Evolutionary conservation across 2,113 vertebrate genomes (phyloP), one percentile per base, ranked within the genome.

Genomic region (Ceratotherium simum): DNA sequence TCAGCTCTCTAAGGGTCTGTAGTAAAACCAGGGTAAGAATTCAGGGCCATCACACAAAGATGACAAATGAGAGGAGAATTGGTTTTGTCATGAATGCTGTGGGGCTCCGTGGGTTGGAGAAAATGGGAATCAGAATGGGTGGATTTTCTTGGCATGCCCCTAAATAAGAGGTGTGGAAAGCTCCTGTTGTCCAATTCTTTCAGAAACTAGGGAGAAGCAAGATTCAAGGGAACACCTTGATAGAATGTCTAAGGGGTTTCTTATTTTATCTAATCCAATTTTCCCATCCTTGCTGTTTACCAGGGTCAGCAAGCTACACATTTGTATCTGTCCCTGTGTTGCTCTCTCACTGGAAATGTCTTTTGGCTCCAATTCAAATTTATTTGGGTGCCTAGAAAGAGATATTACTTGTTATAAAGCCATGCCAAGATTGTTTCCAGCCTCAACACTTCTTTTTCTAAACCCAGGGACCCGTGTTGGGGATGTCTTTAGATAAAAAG

Each of bases 311-410:
- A 93, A 97, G 51, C 85, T 96, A 96, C 96, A 95, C 86, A 83
- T 95, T 98, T 97, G 78, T 97, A 87, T 97, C 97, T 98, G 95
- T 95, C 96, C 95, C 93, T 98, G 82, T 95, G 96, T 86, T 96
- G 96, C 88, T 97, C 96, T 97, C 91, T 98, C 97, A 76, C 94
- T 98, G 95, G 85, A 98, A 98, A 98, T 98, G 97, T 97, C 93
- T 98, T 97, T 98, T 98, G 98, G 98, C 97, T 98, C 96, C 82
- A 95, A 89, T 97, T 98, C 98, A 98, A 98, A 98, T 97, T 96
- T 96, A 98, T 94, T 95, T 98, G 97, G 96, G 97, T 97, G 97
- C 97, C 97, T 97, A 97, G 97, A 98, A 98, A 98, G 97, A 98
- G 97, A 92, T 97, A 93, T 98, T 97, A 97, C 95, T 98, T 98